Evolutionary conservation across 2,888 invertebrate species (phyloP), one percentile per base, ranked within the genome.

Genomic region (Clivina fossor): DNA sequence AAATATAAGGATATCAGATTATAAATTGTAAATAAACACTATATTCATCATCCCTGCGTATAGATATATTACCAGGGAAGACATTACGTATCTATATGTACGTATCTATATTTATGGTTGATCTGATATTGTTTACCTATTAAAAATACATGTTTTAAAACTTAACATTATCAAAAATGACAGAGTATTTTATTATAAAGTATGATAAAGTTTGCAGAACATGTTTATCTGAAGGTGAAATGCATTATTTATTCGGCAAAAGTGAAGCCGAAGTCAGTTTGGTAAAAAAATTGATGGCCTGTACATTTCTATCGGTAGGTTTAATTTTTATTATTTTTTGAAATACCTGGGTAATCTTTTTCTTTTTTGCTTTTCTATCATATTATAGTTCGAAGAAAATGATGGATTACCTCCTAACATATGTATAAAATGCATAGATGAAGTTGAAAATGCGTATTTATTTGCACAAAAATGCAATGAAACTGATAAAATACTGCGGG

Each of bases 181-280:
- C n/a, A n/a, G n/a, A n/a, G n/a, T n/a, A n/a, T n/a, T n/a, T n/a
- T n/a, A n/a, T n/a, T n/a, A n/a, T n/a, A n/a, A n/a, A n/a, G n/a
- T n/a, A n/a, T n/a, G n/a, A 11, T 33, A 33, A 33, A n/a, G 33
- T 33, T 13, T 33, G 33, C 7, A 33, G 33, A 33, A 33, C 33
- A 8, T 33, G 33, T 33, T n/a, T 33, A 33, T 13, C 9, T 1
- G 16, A 13, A 4, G 33, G 33, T 5, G 33, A 33, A 33, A 15
- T 33, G 11, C 5, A 15, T 7, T 33, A 13, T 3, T 15, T 33
- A 4, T 33, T n/a, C 33, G 16, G 16, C 5, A 13, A 13, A 11
- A 15, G 33, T 9, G 2, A 13, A 2, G 16, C 33, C 5, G 33
- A 16, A 9, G 13, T 16, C 7, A 15, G 33, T 33, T 5, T 33